Evolutionary conservation across 2,113 vertebrate species (phyloP).

Genomic region (Genyomyrus donnyi): DNA sequence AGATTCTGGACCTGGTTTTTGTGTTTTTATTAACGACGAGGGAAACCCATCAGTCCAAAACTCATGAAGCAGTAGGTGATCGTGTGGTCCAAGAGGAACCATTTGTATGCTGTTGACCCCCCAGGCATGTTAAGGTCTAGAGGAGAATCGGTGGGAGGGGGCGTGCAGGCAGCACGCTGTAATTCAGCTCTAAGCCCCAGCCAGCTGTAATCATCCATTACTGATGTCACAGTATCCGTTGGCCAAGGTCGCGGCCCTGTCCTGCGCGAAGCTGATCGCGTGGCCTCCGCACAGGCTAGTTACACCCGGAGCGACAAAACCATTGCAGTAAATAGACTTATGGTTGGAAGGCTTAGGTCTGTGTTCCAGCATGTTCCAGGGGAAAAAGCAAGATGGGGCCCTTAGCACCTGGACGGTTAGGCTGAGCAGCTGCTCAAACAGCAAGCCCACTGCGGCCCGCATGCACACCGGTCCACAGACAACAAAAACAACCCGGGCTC

Average conservation of each 20-base stretch:
- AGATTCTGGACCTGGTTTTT: not conserved
- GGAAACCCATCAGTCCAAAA: not conserved
- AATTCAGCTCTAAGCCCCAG: not conserved
- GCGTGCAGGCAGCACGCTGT: not conserved
- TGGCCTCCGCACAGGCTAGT: not conserved
- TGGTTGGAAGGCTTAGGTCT: not conserved
- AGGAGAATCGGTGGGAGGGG: not conserved
- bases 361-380: not conserved
- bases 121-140: not conserved
- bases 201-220: not conserved
- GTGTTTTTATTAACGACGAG: not conserved
- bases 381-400: not conserved
- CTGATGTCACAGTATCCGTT: not conserved
- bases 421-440: not conserved
- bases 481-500: constrained; percentile 41
- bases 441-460: constrained; percentile 30
- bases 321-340: not conserved
- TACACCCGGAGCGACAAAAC: not conserved
- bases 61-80: not conserved
- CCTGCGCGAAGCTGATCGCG: not conserved
- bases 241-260: not conserved
- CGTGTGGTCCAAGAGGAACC: not conserved
- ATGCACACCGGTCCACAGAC: constrained; percentile 30
- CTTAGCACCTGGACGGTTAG: not conserved
- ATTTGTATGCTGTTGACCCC: not conserved